phyloP scores from a whole-genome alignment of 1,140 invertebrate species.

The Calephelis virginiensis region DNA sequence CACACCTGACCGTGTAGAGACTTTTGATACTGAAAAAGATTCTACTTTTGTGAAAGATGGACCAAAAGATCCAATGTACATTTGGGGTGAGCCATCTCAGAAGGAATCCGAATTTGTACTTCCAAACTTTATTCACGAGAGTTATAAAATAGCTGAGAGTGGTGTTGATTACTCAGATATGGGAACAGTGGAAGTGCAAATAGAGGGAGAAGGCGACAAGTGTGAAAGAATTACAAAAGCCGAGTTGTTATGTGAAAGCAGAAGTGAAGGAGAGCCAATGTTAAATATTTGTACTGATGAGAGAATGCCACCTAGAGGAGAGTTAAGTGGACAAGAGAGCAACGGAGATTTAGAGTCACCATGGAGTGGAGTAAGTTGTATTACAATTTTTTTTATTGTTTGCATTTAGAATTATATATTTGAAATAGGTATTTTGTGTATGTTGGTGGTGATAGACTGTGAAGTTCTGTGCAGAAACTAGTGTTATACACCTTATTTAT shows the following conservation, averaged over 20 bases:
- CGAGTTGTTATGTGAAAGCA: slow-evolving; percentile 77
- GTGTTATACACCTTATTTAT: no score
- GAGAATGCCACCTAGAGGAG: slow-evolving; percentile 89
- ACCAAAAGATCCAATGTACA: slow-evolving; percentile 56
- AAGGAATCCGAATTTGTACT: slow-evolving; percentile 69
- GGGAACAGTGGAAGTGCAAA: slow-evolving; percentile 33
- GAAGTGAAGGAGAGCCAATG: slow-evolving; percentile 80
- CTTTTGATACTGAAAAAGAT: slow-evolving; percentile 65
- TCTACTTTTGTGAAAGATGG: slow-evolving; percentile 45
- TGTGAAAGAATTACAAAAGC: slow-evolving; percentile 62
- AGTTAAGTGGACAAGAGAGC: slow-evolving; percentile 90
- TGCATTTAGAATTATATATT: not conserved
- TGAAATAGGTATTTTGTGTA: no score
- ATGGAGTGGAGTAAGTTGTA: slow-evolving; percentile 79
- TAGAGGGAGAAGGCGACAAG: slow-evolving; percentile 41
- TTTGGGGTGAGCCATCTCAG: slow-evolving; percentile 66
- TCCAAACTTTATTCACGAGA: slow-evolving; percentile 70
- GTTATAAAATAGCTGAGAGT: slow-evolving; percentile 66
- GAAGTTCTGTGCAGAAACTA: no score
- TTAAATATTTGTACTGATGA: slow-evolving; percentile 90
- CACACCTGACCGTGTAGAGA: slow-evolving; percentile 66
- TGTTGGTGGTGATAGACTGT: no score
- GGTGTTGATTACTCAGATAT: slow-evolving; percentile 58
- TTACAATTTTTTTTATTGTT: slow-evolving; percentile 4
- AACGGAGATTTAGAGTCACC: slow-evolving; percentile 85